Evolutionary conservation across 2,113 vertebrate genomes (phyloP).

Genomic region (Acanthochromis polyacanthus): DNA sequence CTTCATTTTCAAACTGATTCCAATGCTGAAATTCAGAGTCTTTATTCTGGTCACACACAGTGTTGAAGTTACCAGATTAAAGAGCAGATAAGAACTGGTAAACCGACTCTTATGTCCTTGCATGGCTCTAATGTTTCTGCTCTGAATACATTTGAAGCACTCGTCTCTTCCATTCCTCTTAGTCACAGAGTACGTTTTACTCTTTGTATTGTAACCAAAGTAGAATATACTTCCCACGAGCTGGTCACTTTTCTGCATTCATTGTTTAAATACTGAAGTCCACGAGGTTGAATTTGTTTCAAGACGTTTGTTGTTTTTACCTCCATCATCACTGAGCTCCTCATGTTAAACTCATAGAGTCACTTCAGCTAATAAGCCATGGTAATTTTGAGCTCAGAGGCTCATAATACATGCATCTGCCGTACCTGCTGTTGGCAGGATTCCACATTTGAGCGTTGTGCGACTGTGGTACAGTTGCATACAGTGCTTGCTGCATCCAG

Average conservation of each 20-base stretch:
- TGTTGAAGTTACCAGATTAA: too few relatives aligned
- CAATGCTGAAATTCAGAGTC: too few relatives aligned
- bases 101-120: background rate
- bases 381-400: constrained; percentile 59
- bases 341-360: constrained; percentile 13
- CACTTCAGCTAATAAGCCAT: constrained; percentile 57
- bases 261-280: too few relatives aligned
- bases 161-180: background rate
- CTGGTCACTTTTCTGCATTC: background rate
- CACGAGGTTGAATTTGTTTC: background rate
- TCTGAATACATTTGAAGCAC: background rate
- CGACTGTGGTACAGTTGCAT: background rate
- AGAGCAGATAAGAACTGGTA: background rate
- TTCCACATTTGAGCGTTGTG: background rate
- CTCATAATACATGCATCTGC: constrained; percentile 57
- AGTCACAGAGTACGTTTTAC: background rate
- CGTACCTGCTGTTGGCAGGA: constrained; percentile 46
- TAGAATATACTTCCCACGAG: background rate
- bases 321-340: background rate
- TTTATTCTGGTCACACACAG: too few relatives aligned
- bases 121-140: background rate
- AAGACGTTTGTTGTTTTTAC: constrained; percentile 3
- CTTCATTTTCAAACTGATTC: too few relatives aligned
- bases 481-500: background rate
- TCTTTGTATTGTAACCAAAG: background rate